Conservation (phyloP, 2,888 invertebrate species). For the Pyrocoelia pectoralis region DNA sequence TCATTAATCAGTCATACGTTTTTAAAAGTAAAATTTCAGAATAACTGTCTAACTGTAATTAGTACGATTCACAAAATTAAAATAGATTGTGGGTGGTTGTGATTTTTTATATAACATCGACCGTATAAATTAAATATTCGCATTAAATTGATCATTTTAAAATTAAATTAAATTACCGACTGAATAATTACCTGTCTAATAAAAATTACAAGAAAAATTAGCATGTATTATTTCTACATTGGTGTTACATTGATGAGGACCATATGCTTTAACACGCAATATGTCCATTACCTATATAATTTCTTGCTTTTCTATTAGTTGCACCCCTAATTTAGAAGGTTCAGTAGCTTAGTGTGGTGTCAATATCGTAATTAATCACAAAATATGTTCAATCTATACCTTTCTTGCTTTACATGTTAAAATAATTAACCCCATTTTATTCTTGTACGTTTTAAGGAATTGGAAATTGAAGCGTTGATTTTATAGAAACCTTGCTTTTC, state of each 20-base stretch:
- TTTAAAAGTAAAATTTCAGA: constrained; percentile 23
- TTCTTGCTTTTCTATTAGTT: constrained; percentile 51
- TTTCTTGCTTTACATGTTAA: background rate
- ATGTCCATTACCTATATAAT: constrained; percentile 50
- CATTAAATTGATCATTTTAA: background rate
- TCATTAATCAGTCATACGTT: constrained; percentile 36
- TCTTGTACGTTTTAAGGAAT: too few relatives aligned
- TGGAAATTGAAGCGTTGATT: too few relatives aligned
- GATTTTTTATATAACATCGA: background rate
- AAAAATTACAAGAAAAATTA: constrained; percentile 25
- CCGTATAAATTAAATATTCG: background rate
- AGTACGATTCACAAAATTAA: background rate
- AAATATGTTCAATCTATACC: background rate
- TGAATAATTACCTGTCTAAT: constrained; percentile 14
- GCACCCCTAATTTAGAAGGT: constrained; percentile 47
- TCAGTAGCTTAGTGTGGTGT: constrained; percentile 44
- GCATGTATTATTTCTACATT: constrained; percentile 28
- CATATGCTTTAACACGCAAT: constrained; percentile 49
- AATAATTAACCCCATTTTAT: too few relatives aligned
- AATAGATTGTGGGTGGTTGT: background rate
- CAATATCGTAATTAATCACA: constrained; percentile 36
- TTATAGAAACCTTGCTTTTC: too few relatives aligned
- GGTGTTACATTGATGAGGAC: constrained; percentile 45
- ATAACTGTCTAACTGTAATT: constrained; percentile 13
- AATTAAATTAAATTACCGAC: constrained; percentile 17